These are phyloP conservation scores for Tetrao urogallus DNA, from an alignment of 2,113 vertebrate genomes.

Conservation along the genomic window DNA sequence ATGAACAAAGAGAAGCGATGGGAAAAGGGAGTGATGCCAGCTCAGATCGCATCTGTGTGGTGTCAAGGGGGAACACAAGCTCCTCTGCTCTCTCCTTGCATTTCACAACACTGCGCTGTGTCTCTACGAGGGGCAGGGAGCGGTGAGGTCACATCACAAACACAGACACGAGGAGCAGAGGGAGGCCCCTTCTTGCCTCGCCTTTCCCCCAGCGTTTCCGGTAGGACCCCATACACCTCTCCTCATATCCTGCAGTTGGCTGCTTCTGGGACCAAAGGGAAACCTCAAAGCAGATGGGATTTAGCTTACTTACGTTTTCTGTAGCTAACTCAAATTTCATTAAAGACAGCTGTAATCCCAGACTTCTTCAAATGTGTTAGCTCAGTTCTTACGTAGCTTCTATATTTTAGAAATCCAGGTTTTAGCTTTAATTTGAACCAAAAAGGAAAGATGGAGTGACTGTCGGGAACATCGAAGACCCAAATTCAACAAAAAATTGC, in stretches of 20 bases:
- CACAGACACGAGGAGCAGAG: constrained; percentile 32
- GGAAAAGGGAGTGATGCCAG: not conserved
- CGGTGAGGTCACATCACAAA: constrained; percentile 44
- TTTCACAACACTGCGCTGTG: not conserved
- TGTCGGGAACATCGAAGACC: not conserved
- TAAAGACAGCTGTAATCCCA: constrained; percentile 60
- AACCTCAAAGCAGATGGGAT: constrained; percentile 79
- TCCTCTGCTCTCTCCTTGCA: not conserved
- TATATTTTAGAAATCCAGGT: not conserved
- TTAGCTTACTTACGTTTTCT: constrained; percentile 76
- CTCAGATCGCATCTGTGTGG: fast-evolving
- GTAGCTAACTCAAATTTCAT: constrained; percentile 66
- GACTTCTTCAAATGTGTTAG: constrained; percentile 28
- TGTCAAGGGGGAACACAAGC: not conserved
- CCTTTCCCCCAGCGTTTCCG: constrained; percentile 69
- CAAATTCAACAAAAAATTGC: not conserved
- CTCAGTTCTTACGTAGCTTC: constrained; percentile 26
- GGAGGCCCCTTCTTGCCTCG: constrained; percentile 4
- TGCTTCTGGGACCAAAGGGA: constrained; percentile 70
- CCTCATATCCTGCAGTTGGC: constrained; percentile 78
- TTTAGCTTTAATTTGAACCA: not conserved
- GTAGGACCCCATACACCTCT: constrained; percentile 63
- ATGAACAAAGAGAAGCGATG: no score
- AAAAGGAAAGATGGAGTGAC: not conserved
- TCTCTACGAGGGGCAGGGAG: not conserved